These are phyloP conservation scores for Lethenteron camtschaticum DNA, from an alignment of 2,113 vertebrate species.

Conservation along the genomic window DNA sequence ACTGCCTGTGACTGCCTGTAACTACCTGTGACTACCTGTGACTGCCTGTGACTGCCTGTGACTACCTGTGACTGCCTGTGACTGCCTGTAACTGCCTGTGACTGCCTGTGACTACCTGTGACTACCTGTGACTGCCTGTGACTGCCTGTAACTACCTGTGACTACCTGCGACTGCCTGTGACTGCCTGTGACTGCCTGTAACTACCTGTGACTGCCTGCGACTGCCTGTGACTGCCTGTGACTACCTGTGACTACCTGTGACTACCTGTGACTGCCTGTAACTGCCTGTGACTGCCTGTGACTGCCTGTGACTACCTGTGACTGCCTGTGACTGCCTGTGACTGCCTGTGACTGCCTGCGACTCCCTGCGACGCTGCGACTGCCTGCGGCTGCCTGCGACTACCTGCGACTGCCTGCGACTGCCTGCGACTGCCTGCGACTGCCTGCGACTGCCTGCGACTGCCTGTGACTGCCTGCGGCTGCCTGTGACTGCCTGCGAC, in stretches of 20 bases:
- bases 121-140: neutral
- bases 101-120: constrained; percentile 31
- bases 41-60: constrained; percentile 6
- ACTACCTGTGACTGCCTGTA: constrained; percentile 31
- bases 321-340: constrained; percentile 22
- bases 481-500: constrained; percentile 5
- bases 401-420: neutral
- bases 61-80: no score
- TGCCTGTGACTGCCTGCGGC: neutral
- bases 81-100: neutral
- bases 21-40: constrained; percentile 16
- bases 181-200: constrained; percentile 31
- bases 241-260: neutral
- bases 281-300: neutral
- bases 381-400: constrained; percentile 7
- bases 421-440: neutral
- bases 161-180: neutral
- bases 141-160: constrained; percentile 6
- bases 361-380: no score
- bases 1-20: constrained; percentile 22
- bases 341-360: constrained; percentile 19
- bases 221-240: constrained; percentile 6
- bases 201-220: neutral
- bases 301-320: neutral
- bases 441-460: constrained; percentile 30